Base-by-base conservation (phyloP, 1,140 invertebrate species). In the Cydia amplana region DNA sequence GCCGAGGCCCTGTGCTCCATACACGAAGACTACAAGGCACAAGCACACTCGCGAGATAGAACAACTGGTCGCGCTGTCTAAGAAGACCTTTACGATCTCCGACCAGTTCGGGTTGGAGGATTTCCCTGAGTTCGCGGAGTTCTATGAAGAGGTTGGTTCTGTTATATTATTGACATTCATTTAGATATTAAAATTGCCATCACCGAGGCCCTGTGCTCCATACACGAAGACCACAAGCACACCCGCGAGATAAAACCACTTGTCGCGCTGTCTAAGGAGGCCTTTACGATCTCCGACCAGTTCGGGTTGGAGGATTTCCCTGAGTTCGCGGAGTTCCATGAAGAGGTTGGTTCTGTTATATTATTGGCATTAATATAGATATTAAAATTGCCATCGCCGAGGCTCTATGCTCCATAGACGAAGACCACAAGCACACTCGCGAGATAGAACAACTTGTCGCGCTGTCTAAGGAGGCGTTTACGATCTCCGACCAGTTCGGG, bases 1-100 rank as follows among this genome's bases (percentile, higher is more conserved):
- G 95, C 95, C 0, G 96, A 97, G 87, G 95, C 95, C 95, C 0
- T 97, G 16, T 97, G 96, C 81, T 95, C 95, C n/a, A 95, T 96
- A 36, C 96, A 97, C 82, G 95, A 96, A 79, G 95, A 96, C 67
- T 94, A n/a, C n/a, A n/a, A n/a, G n/a, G n/a, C n/a, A 96, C 80
- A 96, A 96, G 79, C 95, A 97, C 76, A 96, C 95, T 0, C 93
- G 70, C 28, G 94, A 96, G 80, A 95, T 97, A 70, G 92, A 95
- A 1, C 85, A 93, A n/a, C n/a, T n/a, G n/a, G n/a, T n/a, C n/a
- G n/a, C n/a, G n/a, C n/a, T n/a, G n/a, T n/a, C n/a, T n/a, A n/a
- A n/a, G n/a, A n/a, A n/a, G n/a, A n/a, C n/a, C n/a, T n/a, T n/a
- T n/a, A n/a, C n/a, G n/a, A n/a, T n/a, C n/a, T n/a, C n/a, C n/a